These are phyloP conservation scores for Mormyrops attenuatus DNA, from an alignment of 2,797 vertebrate genomes.

Conservation along the genomic window DNA sequence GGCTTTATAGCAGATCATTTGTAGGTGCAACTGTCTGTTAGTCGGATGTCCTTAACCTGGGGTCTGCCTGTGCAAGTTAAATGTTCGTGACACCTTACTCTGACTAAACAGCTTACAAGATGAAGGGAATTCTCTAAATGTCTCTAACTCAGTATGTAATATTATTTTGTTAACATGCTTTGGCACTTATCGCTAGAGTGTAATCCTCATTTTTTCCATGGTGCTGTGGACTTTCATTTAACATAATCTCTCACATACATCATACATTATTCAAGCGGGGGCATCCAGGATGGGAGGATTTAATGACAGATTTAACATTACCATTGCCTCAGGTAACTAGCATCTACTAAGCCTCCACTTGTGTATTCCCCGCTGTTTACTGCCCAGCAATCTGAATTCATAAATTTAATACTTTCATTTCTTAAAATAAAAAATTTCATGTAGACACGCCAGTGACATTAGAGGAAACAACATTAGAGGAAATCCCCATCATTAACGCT, in stretches of 20 bases:
- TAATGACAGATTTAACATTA: conserved; percentile 24
- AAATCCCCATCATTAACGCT: background rate
- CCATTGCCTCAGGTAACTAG: conserved; percentile 5
- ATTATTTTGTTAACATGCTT: conserved; percentile 11
- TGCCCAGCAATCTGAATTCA: background rate
- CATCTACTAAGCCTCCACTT: background rate
- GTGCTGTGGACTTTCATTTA: conserved; percentile 8
- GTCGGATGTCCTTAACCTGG: background rate
- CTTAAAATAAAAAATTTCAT: background rate
- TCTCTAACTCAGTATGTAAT: background rate
- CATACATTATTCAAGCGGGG: conserved; percentile 16
- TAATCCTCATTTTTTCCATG: conserved; percentile 7
- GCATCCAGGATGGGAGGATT: background rate
- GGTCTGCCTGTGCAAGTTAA: background rate
- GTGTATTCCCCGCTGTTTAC: conserved; percentile 1
- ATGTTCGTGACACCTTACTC: background rate
- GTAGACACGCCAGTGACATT: background rate
- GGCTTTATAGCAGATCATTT: background rate
- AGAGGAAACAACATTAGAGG: conserved; percentile 13
- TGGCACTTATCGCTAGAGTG: conserved; percentile 7
- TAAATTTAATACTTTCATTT: background rate
- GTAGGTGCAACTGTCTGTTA: background rate
- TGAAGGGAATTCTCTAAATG: background rate
- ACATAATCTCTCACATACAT: conserved; percentile 22
- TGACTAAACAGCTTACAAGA: background rate